These are phyloP conservation scores for Enteromius mattozi DNA, from an alignment of 2,797 vertebrate genomes.

Conservation along the genomic window DNA sequence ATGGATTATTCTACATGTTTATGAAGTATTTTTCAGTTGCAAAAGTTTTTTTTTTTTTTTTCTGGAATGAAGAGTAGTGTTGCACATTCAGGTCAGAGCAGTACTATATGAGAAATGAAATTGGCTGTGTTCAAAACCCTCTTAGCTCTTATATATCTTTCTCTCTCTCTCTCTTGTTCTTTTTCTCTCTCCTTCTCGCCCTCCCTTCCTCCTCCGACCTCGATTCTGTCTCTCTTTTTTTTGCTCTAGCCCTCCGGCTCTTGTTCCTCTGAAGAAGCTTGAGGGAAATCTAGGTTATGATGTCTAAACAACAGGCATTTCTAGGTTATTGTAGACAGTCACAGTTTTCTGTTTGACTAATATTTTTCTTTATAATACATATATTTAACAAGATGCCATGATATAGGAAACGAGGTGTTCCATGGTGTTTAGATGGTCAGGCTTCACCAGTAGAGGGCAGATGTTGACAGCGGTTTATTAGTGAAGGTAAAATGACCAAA, in stretches of 20 bases:
- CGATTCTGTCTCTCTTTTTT: constrained; percentile 50
- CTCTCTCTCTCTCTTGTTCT: neutral
- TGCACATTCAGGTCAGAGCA: constrained; percentile 8
- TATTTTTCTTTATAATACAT: neutral
- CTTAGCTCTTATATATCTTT: neutral
- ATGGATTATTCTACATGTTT: neutral
- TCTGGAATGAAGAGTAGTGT: neutral
- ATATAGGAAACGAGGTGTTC: neutral
- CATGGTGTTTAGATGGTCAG: neutral
- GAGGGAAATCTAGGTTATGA: constrained; percentile 61
- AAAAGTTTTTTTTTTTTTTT: neutral
- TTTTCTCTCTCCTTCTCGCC: neutral
- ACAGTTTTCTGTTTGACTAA: neutral
- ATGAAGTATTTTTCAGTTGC: neutral
- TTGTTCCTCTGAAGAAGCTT: constrained; percentile 53
- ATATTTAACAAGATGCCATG: neutral
- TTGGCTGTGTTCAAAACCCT: neutral
- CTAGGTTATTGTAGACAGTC: constrained; percentile 15
- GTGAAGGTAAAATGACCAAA: constrained; percentile 9
- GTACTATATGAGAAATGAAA: neutral
- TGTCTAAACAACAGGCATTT: constrained; percentile 50
- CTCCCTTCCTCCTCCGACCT: constrained; percentile 45
- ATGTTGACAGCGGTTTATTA: constrained; percentile 17
- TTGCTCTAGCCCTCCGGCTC: constrained; percentile 39
- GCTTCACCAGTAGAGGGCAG: constrained; percentile 44